Evolutionary conservation across 2,797 vertebrate genomes (phyloP).

Genomic region (Thaleichthys pacificus): DNA sequence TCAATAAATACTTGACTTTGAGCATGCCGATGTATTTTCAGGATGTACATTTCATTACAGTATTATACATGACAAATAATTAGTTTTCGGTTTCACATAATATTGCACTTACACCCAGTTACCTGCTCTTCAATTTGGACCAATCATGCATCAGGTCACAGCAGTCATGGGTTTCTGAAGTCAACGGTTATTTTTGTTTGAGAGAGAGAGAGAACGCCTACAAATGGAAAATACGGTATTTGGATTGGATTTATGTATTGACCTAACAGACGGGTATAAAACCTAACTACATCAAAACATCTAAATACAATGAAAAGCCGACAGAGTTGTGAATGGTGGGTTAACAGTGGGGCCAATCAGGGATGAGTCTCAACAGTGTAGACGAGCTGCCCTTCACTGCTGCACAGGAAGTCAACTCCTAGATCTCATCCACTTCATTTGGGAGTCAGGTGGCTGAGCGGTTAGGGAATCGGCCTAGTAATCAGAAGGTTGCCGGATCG

Average conservation of each 20-base stretch:
- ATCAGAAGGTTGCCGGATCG: too few species aligned
- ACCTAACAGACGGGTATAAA: slow-evolving; percentile 14
- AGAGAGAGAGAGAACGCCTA: slow-evolving; percentile 15
- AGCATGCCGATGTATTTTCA: slow-evolving; percentile 79
- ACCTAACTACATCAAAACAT: slow-evolving; percentile 37
- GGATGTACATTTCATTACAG: slow-evolving; percentile 81
- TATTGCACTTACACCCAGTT: slow-evolving; percentile 87
- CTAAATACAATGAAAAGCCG: slow-evolving; percentile 37
- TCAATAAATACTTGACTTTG: slow-evolving; percentile 89
- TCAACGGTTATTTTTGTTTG: slow-evolving; percentile 35
- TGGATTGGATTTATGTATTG: slow-evolving; percentile 18
- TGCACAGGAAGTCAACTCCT: background rate
- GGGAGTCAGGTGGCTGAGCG: too few species aligned
- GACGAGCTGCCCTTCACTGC: background rate
- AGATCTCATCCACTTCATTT: background rate
- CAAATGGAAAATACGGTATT: slow-evolving; percentile 11
- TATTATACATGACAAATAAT: slow-evolving; percentile 71
- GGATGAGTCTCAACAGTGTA: background rate
- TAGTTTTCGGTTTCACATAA: slow-evolving; percentile 62
- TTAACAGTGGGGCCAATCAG: background rate
- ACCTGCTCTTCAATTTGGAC: slow-evolving; percentile 61
- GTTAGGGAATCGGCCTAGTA: too few species aligned
- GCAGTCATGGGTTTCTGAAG: slow-evolving; percentile 21
- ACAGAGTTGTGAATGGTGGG: slow-evolving; percentile 9
- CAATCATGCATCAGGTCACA: slow-evolving; percentile 59